These are phyloP conservation scores for Dermatemys mawii DNA, from an alignment of 2,113 vertebrate genomes.

Conservation along the genomic window DNA sequence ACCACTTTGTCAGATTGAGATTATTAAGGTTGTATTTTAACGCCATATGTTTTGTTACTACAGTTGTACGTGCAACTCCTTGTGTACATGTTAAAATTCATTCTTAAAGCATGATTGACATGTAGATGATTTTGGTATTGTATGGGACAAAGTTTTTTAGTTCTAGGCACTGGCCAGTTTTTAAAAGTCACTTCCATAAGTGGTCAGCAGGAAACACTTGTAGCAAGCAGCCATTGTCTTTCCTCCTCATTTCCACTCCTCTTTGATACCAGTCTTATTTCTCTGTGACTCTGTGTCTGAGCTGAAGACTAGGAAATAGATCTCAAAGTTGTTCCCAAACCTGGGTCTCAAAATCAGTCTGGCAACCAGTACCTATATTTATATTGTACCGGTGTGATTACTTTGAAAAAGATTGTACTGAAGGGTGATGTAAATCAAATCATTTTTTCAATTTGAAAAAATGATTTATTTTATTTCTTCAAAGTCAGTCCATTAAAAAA, in stretches of 20 bases:
- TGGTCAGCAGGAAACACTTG: background rate
- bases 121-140: background rate
- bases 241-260: background rate
- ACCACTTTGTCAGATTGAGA: constrained; percentile 59
- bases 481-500: background rate
- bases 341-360: background rate
- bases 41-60: no score
- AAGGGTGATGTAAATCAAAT: background rate
- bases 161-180: background rate
- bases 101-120: background rate
- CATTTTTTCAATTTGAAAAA: background rate
- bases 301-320: background rate
- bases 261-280: background rate
- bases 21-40: constrained; percentile 48
- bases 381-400: background rate
- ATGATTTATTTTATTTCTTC: background rate
- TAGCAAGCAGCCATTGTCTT: background rate
- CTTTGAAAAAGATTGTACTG: background rate
- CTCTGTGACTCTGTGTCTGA: background rate
- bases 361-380: background rate
- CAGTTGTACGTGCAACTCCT: background rate
- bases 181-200: background rate
- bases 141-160: background rate
- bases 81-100: background rate
- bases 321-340: background rate